Base-by-base conservation (phyloP, 2,888 invertebrate species). In the Parnassius glacialis region DNA sequence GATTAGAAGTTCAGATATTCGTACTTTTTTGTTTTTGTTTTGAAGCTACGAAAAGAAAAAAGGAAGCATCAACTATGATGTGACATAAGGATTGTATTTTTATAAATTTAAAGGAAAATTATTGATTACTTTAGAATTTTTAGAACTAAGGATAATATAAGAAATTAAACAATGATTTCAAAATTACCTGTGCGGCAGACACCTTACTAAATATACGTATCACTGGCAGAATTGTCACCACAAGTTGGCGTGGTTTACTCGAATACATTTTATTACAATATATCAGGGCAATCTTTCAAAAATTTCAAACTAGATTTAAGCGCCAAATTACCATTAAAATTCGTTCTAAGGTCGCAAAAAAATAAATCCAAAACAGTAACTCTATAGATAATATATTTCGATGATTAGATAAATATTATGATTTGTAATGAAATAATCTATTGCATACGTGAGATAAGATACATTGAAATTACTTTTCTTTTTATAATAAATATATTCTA, bases 181-280 rank as follows among this genome's bases (percentile, higher is more conserved):
- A 42, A 12, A 43, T 58, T 73, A 89, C 90, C 88, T 90, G 90
- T 10, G 79, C 78, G 0, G 90, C 75, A 0, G 90, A 77, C 11
- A 84, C 87, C 78, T 85, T 83, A 13, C 79, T 87, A 67, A 90
- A 87, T 53, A 90, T 81, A 53, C 88, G 72, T 34, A 89, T 73
- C 1, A 87, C 78, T 2, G 90, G 88, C 58, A 83, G 71, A 64
- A 90, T 79, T 2, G 81, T 77, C 34, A 84, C 72, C 51, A 82
- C 79, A 1, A 83, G 67, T 3, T 75, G 73, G 41, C 76, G 68
- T 3, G 75, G 71, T 58, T 76, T 76, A 43, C 64, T 61, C n/a
- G 47, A 20, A 47, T 41, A 66, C 16, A 61, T 44, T 58, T 52
- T 60, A 43, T 34, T 34, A 34, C 12, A 42, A 41, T 16, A n/a